Evolutionary conservation across 2,888 invertebrate genomes (phyloP).

Genomic region (Allacma fusca): DNA sequence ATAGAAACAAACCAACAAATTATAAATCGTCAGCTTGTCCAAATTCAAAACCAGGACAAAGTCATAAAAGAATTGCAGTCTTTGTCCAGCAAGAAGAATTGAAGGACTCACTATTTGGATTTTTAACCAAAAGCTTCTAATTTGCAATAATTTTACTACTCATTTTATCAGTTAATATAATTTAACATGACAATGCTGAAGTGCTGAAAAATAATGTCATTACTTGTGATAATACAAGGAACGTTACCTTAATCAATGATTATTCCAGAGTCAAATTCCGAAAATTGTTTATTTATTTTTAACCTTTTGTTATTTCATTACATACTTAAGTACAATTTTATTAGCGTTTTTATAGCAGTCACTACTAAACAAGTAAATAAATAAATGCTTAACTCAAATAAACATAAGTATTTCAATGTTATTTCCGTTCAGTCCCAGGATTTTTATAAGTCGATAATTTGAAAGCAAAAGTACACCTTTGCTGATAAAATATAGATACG

Average conservation of each 20-base stretch:
- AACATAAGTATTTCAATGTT: background rate
- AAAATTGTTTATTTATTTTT: background rate
- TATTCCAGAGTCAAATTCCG: slow-evolving; percentile 11
- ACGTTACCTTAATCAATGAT: slow-evolving; percentile 14
- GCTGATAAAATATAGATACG: too few relatives aligned
- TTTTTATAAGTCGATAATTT: too few relatives aligned
- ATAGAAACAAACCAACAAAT: slow-evolving; percentile 66
- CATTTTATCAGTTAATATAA: too few relatives aligned
- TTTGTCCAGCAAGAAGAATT: slow-evolving; percentile 13
- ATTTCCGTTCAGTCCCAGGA: too few relatives aligned
- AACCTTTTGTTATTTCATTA: background rate
- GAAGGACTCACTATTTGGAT: background rate
- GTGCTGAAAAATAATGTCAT: slow-evolving; percentile 7
- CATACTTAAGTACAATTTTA: background rate
- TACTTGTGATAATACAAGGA: slow-evolving; percentile 6
- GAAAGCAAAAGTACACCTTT: background rate
- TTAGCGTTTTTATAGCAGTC: background rate
- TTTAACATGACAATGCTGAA: slow-evolving; percentile 12
- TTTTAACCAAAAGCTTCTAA: background rate
- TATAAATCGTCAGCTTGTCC: slow-evolving; percentile 10
- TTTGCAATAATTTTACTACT: too few relatives aligned
- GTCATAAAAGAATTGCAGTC: slow-evolving; percentile 33
- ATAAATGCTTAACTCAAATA: background rate
- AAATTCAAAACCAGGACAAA: slow-evolving; percentile 34
- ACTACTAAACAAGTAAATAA: too few relatives aligned